Conservation (phyloP, 2,888 invertebrate species). For the Siphonodentalium dalli region DNA sequence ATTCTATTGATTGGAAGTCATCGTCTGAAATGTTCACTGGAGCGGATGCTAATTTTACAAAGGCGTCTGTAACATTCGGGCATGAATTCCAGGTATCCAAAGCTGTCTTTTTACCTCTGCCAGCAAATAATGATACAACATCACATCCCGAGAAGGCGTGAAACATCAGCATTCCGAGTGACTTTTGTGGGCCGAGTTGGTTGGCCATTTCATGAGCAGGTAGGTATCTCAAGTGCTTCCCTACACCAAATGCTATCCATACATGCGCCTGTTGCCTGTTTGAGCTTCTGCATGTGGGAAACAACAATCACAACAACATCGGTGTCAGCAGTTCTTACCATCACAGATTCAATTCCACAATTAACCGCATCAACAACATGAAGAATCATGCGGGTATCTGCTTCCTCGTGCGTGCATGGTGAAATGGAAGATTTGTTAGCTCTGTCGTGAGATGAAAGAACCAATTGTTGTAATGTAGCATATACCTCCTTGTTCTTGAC, state of each 20-base stretch:
- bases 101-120: slow-evolving; percentile 7
- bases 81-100: too few species aligned
- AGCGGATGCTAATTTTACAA: too few species aligned
- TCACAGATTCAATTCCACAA: slow-evolving; percentile 8
- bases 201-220: slow-evolving; percentile 17
- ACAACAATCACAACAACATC: slow-evolving; percentile 26
- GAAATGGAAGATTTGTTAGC: slow-evolving; percentile 4
- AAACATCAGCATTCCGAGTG: too few species aligned
- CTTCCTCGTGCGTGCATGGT: slow-evolving; percentile 25
- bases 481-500: not conserved
- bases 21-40: too few species aligned
- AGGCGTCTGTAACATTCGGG: too few species aligned
- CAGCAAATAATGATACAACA: slow-evolving; percentile 12
- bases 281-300: too few species aligned
- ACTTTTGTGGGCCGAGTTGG: slow-evolving; percentile 10
- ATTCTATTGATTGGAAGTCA: too few species aligned
- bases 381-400: slow-evolving; percentile 20
- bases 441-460: not conserved
- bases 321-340: slow-evolving; percentile 21
- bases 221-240: slow-evolving; percentile 20
- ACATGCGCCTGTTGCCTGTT: slow-evolving; percentile 8
- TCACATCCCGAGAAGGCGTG: slow-evolving; percentile 29
- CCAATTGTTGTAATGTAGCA: not conserved
- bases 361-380: slow-evolving; percentile 8
- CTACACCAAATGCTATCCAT: slow-evolving; percentile 27